Evolutionary conservation across 2,888 invertebrate genomes (phyloP).

Genomic region (Drosophila pegasa): DNA sequence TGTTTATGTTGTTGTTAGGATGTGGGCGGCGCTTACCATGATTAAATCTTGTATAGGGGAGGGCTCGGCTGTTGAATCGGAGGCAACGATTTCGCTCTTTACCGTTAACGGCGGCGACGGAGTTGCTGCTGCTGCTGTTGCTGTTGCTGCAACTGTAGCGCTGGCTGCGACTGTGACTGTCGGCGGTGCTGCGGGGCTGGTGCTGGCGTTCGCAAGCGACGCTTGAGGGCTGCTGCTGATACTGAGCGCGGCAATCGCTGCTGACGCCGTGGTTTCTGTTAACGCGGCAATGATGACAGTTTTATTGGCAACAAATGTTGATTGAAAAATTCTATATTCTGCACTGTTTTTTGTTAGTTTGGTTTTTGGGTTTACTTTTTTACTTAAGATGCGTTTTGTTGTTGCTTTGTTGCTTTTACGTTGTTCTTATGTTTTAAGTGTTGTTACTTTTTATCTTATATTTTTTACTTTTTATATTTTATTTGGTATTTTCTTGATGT

Average conservation of each 20-base stretch:
- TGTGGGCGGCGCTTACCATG: constrained; percentile 83
- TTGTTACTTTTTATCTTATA: constrained; percentile 12
- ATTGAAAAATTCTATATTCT: constrained; percentile 65
- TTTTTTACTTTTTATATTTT: constrained; percentile 24
- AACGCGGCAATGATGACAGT: constrained; percentile 82
- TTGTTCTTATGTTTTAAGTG: constrained; percentile 26
- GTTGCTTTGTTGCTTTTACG: constrained; percentile 25
- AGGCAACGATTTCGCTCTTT: constrained; percentile 66
- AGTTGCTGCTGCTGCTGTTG: constrained; percentile 42
- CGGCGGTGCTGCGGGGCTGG: constrained; percentile 43
- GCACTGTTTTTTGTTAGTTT: constrained; percentile 45
- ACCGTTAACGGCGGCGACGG: constrained; percentile 64
- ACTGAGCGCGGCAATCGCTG: constrained; percentile 80
- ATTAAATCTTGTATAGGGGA: constrained; percentile 81
- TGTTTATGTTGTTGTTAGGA: constrained; percentile 48
- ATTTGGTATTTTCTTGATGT: constrained; percentile 67
- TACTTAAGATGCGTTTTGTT: constrained; percentile 20
- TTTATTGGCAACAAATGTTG: constrained; percentile 78
- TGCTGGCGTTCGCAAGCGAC: constrained; percentile 66
- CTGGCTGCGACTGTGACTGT: constrained; percentile 36
- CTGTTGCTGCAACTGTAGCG: constrained; percentile 36
- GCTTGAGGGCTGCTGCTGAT: constrained; percentile 78
- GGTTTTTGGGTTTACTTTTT: constrained; percentile 23
- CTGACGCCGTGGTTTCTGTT: constrained; percentile 79
- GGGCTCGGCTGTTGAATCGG: constrained; percentile 74